phyloP scores from a whole-genome alignment of 2,888 invertebrate genomes.

The Caenorhabditis sinica region DNA sequence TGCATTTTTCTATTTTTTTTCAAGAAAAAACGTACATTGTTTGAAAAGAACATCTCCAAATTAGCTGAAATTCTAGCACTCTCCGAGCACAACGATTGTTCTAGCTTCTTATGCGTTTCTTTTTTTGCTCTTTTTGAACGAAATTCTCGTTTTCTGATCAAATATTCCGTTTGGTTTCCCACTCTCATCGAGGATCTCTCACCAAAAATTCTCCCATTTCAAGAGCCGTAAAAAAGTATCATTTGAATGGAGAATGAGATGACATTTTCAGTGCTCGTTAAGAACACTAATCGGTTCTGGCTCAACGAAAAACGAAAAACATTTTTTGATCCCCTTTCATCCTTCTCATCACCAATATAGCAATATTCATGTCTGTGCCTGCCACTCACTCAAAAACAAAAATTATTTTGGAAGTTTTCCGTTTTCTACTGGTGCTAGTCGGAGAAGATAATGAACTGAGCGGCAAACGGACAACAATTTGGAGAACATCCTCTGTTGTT shows the following conservation, averaged over 20 bases:
- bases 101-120: not conserved
- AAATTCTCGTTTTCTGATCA: conserved; percentile 7
- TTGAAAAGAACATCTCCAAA: not conserved
- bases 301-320: conserved; percentile 9
- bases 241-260: conserved; percentile 39
- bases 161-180: not conserved
- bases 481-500: conserved; percentile 19
- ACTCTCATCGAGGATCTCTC: not conserved
- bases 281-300: conserved; percentile 60
- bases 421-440: not conserved
- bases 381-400: conserved; percentile 48
- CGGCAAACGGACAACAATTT: conserved; percentile 23
- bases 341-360: conserved; percentile 13
- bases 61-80: not conserved
- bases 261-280: conserved; percentile 38
- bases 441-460: conserved; percentile 45
- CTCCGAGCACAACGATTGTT: not conserved
- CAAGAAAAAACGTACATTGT: not conserved
- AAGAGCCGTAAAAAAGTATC: conserved; percentile 46
- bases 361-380: not conserved
- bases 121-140: not conserved
- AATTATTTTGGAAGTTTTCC: conserved; percentile 39
- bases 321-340: conserved; percentile 32
- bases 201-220: conserved; percentile 16
- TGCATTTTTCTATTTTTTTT: too few species aligned